Percentiles rank a stretch among this genome's conserved stretches.
phyloP scores from a whole-genome alignment of 2,113 vertebrate species.

The Misgurnus anguillicaudatus region DNA sequence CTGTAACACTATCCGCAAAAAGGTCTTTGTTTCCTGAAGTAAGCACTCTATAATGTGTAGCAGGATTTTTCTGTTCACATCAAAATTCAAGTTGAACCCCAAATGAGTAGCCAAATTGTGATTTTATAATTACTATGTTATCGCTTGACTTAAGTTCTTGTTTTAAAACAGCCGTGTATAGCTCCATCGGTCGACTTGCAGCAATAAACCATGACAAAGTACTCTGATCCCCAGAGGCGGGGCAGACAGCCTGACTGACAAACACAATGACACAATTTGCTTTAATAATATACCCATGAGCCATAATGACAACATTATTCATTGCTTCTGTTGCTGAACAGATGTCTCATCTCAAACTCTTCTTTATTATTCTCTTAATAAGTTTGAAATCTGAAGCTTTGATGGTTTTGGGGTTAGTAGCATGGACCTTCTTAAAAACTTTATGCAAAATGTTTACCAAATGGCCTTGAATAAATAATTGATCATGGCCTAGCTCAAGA shows the following conservation, averaged over 20 bases:
- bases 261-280: not conserved
- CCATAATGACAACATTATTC: not conserved
- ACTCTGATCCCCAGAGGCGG: not conserved
- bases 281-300: not conserved
- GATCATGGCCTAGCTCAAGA: too few species aligned
- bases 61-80: not conserved
- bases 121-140: not conserved
- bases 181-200: not conserved
- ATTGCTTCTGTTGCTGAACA: not conserved
- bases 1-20: not conserved
- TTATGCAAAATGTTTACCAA: too few species aligned
- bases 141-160: constrained; percentile 9
- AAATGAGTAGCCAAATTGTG: not conserved
- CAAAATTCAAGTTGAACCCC: not conserved
- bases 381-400: too few species aligned
- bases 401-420: too few species aligned
- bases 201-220: constrained; percentile 18
- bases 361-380: not conserved
- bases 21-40: not conserved
- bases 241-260: not conserved
- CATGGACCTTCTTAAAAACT: too few species aligned
- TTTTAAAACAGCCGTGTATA: constrained; percentile 7
- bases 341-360: not conserved
- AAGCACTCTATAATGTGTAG: not conserved
- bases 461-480: too few species aligned